These are phyloP conservation scores for Pagetopsis macropterus DNA, from an alignment of 2,797 vertebrate genomes.

Conservation along the genomic window DNA sequence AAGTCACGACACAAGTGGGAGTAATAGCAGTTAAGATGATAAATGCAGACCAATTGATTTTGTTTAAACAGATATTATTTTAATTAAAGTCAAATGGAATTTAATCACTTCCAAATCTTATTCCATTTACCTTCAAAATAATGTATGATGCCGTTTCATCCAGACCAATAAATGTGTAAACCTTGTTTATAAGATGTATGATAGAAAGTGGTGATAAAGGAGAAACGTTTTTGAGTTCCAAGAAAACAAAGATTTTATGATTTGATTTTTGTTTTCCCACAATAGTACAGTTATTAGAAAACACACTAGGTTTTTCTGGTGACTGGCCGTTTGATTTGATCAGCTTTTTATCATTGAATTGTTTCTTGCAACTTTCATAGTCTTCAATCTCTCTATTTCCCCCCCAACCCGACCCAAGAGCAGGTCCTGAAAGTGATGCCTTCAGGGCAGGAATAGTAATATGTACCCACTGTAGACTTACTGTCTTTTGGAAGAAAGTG, in stretches of 20 bases:
- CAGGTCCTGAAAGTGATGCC: neutral
- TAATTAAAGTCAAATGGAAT: neutral
- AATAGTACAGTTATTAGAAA: constrained; percentile 10
- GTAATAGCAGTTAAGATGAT: neutral
- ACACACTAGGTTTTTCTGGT: neutral
- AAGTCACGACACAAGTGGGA: neutral
- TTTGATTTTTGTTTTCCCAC: neutral
- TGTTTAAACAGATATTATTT: constrained; percentile 2
- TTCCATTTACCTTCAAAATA: neutral
- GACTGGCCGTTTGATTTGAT: constrained; percentile 9
- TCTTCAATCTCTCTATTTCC: neutral
- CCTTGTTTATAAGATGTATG: neutral
- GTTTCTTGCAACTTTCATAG: neutral
- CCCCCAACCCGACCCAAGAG: neutral
- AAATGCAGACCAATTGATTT: constrained; percentile 12
- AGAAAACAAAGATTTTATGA: neutral
- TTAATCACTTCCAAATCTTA: neutral
- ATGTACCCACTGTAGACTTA: neutral
- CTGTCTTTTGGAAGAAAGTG: neutral
- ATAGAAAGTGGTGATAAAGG: neutral
- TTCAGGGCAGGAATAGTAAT: constrained; percentile 1
- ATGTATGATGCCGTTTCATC: neutral
- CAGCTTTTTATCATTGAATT: constrained; percentile 1
- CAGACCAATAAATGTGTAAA: neutral
- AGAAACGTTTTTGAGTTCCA: neutral